Conservation (phyloP, 2,113 vertebrate genomes). For the Sporophila hypoxantha region DNA sequence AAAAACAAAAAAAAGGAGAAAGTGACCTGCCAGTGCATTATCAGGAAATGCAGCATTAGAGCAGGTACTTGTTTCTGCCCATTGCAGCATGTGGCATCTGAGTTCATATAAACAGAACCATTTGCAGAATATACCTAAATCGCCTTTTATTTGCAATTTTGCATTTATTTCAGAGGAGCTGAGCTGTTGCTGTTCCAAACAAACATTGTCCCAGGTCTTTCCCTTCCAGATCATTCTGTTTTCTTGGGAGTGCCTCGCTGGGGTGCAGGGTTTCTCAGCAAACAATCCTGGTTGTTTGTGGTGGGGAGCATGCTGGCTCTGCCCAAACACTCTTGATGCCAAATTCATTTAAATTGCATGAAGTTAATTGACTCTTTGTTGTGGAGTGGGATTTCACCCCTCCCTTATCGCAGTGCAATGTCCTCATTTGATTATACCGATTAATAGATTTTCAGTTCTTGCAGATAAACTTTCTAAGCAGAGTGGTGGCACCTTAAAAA, state of each 20-base stretch:
- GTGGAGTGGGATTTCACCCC: slow-evolving; percentile 11
- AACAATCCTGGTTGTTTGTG: not conserved
- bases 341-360: slow-evolving; percentile 8
- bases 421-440: not conserved
- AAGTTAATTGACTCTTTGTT: not conserved
- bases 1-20: not conserved
- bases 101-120: not conserved
- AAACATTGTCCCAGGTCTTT: not conserved
- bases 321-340: not conserved
- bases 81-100: not conserved
- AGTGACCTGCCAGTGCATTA: not conserved
- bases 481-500: not conserved
- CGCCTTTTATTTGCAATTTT: not conserved
- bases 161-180: not conserved
- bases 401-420: not conserved
- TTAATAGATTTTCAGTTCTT: not conserved
- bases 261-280: not conserved
- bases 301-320: not conserved
- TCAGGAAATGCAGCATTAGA: not conserved
- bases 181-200: not conserved
- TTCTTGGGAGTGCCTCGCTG: not conserved
- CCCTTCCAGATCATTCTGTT: not conserved
- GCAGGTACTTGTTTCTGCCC: not conserved
- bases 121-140: not conserved
- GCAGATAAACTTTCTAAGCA: not conserved